phyloP scores from a whole-genome alignment of 2,888 invertebrate species.

The Hedya salicella region DNA sequence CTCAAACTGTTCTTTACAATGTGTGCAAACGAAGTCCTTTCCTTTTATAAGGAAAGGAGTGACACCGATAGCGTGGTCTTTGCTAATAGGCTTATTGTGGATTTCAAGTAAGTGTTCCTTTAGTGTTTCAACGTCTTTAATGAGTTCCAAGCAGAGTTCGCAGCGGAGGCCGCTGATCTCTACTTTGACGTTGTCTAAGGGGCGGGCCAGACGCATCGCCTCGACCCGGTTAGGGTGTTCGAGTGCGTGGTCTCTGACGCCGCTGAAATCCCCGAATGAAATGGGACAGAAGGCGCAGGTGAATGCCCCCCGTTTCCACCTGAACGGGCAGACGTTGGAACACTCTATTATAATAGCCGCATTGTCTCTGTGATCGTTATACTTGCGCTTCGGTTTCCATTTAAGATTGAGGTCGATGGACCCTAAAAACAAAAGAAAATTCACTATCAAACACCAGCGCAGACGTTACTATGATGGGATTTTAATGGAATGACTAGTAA shows the following conservation, averaged over 20 bases:
- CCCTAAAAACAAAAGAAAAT: conserved; percentile 78
- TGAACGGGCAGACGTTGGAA: conserved; percentile 75
- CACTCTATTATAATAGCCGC: conserved; percentile 72
- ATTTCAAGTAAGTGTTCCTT: conserved; percentile 62
- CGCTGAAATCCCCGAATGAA: conserved; percentile 66
- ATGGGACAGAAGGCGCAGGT: conserved; percentile 69
- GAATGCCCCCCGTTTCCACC: conserved; percentile 72
- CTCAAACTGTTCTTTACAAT: conserved; percentile 65
- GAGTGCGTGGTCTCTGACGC: conserved; percentile 60
- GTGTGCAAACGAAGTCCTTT: conserved; percentile 62
- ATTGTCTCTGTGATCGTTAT: conserved; percentile 76
- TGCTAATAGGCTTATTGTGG: conserved; percentile 65
- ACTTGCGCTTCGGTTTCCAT: conserved; percentile 73
- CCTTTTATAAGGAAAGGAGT: conserved; percentile 64
- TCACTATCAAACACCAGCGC: conserved; percentile 54
- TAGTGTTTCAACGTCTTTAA: conserved; percentile 59
- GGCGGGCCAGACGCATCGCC: conserved; percentile 58
- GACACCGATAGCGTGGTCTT: conserved; percentile 64
- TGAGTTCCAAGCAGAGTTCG: conserved; percentile 59
- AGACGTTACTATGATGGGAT: conserved; percentile 31
- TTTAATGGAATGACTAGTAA: conserved; percentile 4
- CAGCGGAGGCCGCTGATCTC: conserved; percentile 70
- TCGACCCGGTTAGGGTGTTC: conserved; percentile 66
- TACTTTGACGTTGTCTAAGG: conserved; percentile 64
- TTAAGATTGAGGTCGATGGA: conserved; percentile 59